Evolutionary conservation across 2,888 invertebrate genomes (phyloP), one percentile per base, ranked within the genome.

Genomic region (Drosophila melanosoma): DNA sequence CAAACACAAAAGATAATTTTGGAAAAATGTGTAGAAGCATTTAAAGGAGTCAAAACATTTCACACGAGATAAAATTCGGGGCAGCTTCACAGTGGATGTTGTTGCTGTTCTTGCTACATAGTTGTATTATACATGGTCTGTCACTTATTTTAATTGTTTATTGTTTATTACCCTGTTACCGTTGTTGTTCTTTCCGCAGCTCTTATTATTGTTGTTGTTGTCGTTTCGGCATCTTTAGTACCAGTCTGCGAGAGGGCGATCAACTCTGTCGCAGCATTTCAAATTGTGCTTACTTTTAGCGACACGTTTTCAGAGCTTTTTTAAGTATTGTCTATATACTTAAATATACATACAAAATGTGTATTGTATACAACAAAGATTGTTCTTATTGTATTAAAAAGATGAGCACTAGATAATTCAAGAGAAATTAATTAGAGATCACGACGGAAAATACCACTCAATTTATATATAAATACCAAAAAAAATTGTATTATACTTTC

Each of bases 181-280:
- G 58, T 48, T 61, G 58, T 48, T 61, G 58, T 71, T 82, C 60
- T 62, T 63, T 49, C 63, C 29, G 42, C 38, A 69, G 32, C 40
- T 68, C 26, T 57, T 48, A 36, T 68, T 69, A 29, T 40, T 62
- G 35, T 57, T 61, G 17, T 45, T 49, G 45, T 48, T 74, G 61
- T 56, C 68, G 56, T 67, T 71, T 76, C 67, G 73, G 59, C 69
- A 76, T 72, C 82, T 73, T 61, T 76, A 67, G 84, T 89, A 89
- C 89, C 89, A 91, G 82, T 68, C 79, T 64, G 76, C 73, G 79
- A 72, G 83, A 89, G 91, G 91, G 89, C 89, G 90, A 84, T 90
- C 85, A 89, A 91, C 91, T 90, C 77, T 80, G 82, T 35, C 23
- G 48, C 69, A 48, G 36, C 51, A 72, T 67, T 53, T 68, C 35